phyloP scores from a whole-genome alignment of 92 coral and sea anemone genomes.

The Zoanthus sansibaricus region DNA sequence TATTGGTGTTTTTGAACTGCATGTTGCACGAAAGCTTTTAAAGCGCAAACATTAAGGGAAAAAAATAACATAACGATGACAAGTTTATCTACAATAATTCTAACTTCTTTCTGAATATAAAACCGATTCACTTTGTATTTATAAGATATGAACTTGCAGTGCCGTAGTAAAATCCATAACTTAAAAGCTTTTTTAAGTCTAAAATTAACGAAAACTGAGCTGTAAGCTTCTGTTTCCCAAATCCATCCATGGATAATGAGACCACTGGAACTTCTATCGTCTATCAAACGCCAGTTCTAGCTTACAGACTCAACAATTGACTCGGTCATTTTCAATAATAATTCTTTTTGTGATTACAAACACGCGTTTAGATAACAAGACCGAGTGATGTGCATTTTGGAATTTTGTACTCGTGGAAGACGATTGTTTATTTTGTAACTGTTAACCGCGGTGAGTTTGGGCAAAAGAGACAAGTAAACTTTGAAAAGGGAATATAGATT shows the following conservation, averaged over 20 bases:
- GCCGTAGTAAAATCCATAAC: no score
- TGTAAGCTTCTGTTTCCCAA: neutral
- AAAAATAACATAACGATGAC: neutral
- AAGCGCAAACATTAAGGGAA: neutral
- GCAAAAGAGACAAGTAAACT: neutral
- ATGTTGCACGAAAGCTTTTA: conserved; percentile 39
- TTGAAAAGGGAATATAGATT: neutral
- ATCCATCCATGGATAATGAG: neutral
- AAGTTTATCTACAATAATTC: neutral
- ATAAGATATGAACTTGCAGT: neutral
- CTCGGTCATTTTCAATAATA: neutral
- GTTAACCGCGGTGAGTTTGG: neutral
- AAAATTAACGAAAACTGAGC: neutral
- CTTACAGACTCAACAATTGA: neutral
- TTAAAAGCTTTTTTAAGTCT: neutral
- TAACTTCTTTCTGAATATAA: neutral
- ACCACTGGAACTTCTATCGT: neutral
- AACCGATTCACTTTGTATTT: neutral
- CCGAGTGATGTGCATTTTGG: conserved; percentile 9
- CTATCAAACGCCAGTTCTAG: neutral
- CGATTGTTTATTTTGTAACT: conserved; percentile 21
- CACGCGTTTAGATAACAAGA: conserved; percentile 4
- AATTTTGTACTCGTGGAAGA: conserved; percentile 14
- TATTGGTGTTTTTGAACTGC: neutral
- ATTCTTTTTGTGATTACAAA: neutral